Percentiles rank a stretch among this genome's conserved stretches.
Evolutionary conservation across 2,888 invertebrate species (phyloP).

Genomic region (Theretra japonica): DNA sequence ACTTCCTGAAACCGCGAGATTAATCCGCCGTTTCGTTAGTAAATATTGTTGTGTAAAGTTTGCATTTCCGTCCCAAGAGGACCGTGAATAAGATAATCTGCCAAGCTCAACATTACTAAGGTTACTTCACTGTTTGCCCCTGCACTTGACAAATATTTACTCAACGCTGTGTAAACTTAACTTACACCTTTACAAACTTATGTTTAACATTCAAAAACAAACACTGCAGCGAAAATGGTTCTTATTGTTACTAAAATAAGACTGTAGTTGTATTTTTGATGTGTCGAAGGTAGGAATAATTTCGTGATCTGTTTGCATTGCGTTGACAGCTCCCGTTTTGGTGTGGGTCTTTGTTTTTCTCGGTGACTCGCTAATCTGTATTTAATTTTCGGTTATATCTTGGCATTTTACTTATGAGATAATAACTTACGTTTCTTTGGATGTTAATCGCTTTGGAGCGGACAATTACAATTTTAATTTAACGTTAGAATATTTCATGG

Average conservation of each 20-base stretch:
- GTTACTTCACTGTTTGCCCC: conserved; percentile 66
- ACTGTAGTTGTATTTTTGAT: conserved; percentile 36
- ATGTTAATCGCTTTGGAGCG: not conserved
- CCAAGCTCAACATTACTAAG: conserved; percentile 57
- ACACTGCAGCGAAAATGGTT: conserved; percentile 30
- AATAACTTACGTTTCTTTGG: conserved; percentile 1
- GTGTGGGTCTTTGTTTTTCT: conserved; percentile 66
- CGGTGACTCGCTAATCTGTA: conserved; percentile 66
- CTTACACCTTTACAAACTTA: conserved; percentile 50
- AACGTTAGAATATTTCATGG: too few species aligned
- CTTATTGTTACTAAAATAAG: conserved; percentile 29
- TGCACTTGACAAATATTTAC: conserved; percentile 72
- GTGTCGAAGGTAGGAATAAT: conserved; percentile 34
- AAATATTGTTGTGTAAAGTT: conserved; percentile 28
- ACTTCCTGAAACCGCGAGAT: not conserved
- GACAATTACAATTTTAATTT: not conserved
- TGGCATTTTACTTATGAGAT: conserved; percentile 29
- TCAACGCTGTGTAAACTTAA: conserved; percentile 65
- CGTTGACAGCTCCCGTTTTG: conserved; percentile 73
- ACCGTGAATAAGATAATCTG: conserved; percentile 66
- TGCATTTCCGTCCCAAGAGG: conserved; percentile 52
- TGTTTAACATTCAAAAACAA: conserved; percentile 39
- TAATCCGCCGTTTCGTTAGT: not conserved
- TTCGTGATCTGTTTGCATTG: conserved; percentile 41
- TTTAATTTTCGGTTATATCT: conserved; percentile 46